Evolutionary conservation across 2,888 invertebrate species (phyloP).

Genomic region (Pristionchus fissidentatus): DNA sequence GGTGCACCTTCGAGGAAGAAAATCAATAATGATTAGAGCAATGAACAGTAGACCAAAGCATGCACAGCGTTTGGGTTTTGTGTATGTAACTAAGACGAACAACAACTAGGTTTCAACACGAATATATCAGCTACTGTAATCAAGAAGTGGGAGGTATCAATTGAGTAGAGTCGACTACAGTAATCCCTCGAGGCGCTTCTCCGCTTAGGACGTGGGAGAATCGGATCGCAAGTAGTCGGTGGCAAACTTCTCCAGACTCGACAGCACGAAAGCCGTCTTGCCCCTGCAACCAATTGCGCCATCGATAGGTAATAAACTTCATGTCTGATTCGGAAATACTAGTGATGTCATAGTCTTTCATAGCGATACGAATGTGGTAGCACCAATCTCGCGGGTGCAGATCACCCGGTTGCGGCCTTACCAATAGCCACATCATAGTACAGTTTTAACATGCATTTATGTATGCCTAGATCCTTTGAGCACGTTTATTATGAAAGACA

Average conservation of each 20-base stretch:
- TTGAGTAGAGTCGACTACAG: not conserved
- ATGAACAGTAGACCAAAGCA: not conserved
- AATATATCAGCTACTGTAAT: constrained; percentile 21
- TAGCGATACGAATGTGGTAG: too few species aligned
- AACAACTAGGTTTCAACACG: not conserved
- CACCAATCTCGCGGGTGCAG: too few species aligned
- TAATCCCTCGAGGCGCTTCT: not conserved
- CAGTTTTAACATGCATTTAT: too few species aligned
- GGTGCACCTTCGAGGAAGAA: not conserved
- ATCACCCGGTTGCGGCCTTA: too few species aligned
- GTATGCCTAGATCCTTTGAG: too few species aligned
- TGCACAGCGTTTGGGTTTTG: not conserved
- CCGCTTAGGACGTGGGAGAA: constrained; percentile 56
- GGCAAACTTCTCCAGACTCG: constrained; percentile 70
- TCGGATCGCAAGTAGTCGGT: constrained; percentile 67
- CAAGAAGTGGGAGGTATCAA: not conserved
- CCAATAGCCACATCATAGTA: too few species aligned
- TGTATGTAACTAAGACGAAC: too few species aligned
- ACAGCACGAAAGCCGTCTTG: constrained; percentile 69
- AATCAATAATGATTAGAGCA: not conserved
- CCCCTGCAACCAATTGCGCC: constrained; percentile 57
- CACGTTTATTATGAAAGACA: too few species aligned
- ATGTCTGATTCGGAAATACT: too few species aligned
- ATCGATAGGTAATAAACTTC: too few species aligned
- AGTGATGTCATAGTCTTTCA: too few species aligned